These are phyloP conservation scores for Lacerta viridis DNA, from an alignment of 2,797 vertebrate genomes.

Conservation along the genomic window DNA sequence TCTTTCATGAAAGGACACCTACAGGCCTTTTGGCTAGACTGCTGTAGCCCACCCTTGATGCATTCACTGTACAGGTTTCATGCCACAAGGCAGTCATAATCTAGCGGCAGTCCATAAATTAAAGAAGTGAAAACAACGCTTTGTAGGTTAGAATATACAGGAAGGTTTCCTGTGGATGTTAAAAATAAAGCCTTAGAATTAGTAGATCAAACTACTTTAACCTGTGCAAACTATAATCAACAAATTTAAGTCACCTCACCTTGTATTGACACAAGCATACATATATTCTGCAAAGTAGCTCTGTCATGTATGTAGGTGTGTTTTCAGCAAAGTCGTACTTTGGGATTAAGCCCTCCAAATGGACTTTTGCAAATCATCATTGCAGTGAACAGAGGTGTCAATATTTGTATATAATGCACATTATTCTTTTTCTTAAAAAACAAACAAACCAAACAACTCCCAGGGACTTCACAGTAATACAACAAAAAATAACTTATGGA, in stretches of 20 bases:
- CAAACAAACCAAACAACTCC: background rate
- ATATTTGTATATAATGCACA: constrained; percentile 15
- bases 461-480: constrained; percentile 29
- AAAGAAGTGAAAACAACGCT: background rate
- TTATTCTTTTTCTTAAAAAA: background rate
- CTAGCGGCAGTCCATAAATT: constrained; percentile 43
- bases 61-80: background rate
- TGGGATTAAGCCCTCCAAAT: constrained; percentile 10
- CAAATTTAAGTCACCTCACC: constrained; percentile 11
- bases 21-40: background rate
- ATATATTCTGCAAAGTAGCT: constrained; percentile 9
- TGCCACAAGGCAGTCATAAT: background rate
- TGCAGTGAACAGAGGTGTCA: constrained; percentile 40
- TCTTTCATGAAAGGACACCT: background rate
- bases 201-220: fast-evolving
- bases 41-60: background rate
- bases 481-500: background rate
- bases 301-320: fast-evolving
- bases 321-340: constrained; percentile 2
- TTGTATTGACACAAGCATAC: constrained; percentile 30
- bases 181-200: constrained; percentile 34
- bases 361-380: constrained; percentile 43
- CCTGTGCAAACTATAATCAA: background rate
- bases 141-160: background rate
- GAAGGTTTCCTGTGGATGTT: constrained; percentile 4